phyloP scores from a whole-genome alignment of 2,888 invertebrate species.

The Conistra vaccinii region DNA sequence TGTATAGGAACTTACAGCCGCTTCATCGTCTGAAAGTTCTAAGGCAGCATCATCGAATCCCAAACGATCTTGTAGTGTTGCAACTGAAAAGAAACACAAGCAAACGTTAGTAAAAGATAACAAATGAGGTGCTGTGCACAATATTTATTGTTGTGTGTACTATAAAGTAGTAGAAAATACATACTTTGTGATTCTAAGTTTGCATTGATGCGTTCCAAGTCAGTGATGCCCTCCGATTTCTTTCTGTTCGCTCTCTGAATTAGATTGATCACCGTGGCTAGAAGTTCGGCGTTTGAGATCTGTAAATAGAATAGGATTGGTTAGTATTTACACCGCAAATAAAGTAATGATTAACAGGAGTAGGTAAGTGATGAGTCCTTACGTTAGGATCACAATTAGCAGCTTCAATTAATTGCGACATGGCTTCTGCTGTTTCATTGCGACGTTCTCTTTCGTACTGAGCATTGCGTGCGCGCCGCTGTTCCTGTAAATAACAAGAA shows the following conservation, averaged over 20 bases:
- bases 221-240: slow-evolving; percentile 59
- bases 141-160: too few relatives aligned
- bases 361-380: slow-evolving; percentile 37
- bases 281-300: slow-evolving; percentile 67
- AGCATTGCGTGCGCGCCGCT: slow-evolving; percentile 77
- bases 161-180: slow-evolving; percentile 3
- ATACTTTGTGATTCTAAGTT: slow-evolving; percentile 72
- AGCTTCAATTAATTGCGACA: slow-evolving; percentile 70
- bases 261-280: slow-evolving; percentile 70
- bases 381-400: slow-evolving; percentile 69
- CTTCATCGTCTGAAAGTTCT: too few relatives aligned
- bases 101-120: too few relatives aligned
- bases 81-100: slow-evolving; percentile 54
- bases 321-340: background rate
- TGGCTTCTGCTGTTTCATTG: slow-evolving; percentile 71
- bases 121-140: too few relatives aligned
- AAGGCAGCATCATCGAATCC: slow-evolving; percentile 42
- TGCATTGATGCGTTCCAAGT: slow-evolving; percentile 67
- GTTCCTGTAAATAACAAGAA: slow-evolving; percentile 64
- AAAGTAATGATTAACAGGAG: background rate
- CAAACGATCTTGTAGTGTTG: slow-evolving; percentile 42
- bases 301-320: slow-evolving; percentile 31
- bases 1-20: too few relatives aligned
- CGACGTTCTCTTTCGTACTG: slow-evolving; percentile 77
- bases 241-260: slow-evolving; percentile 62